A percentile compares a stretch with the other conserved stretches of the same genome.
Conservation (phyloP, 2,888 invertebrate genomes). For the Drosophila acutilabella region DNA sequence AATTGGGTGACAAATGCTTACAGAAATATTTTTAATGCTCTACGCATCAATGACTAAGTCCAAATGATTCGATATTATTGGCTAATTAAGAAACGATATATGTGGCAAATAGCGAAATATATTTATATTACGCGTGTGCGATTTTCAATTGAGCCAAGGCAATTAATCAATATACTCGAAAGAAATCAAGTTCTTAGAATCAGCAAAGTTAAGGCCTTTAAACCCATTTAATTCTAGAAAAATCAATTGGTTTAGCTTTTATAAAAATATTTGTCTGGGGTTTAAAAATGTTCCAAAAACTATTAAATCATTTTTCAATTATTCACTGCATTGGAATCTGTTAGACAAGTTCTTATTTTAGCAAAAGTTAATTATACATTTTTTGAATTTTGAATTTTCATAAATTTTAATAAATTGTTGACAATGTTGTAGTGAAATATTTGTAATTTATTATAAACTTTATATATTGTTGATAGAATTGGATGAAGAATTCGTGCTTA, state of each 20-base stretch:
- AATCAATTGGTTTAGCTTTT: no score
- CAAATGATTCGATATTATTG: slow-evolving; percentile 77
- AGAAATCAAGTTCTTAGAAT: slow-evolving; percentile 1
- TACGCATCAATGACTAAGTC: slow-evolving; percentile 78
- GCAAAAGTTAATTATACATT: neutral
- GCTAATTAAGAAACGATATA: slow-evolving; percentile 69
- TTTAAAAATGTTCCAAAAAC: no score
- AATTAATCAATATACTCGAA: slow-evolving; percentile 62
- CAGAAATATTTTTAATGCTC: slow-evolving; percentile 75
- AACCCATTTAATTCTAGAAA: no score
- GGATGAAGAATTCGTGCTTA: no score
- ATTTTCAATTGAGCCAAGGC: slow-evolving; percentile 72
- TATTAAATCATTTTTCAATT: no score
- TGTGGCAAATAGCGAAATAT: slow-evolving; percentile 28
- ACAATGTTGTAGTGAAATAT: slow-evolving; percentile 1
- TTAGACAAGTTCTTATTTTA: neutral
- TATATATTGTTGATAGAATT: no score
- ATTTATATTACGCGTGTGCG: slow-evolving; percentile 56
- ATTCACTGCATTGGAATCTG: neutral
- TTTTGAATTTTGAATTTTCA: neutral
- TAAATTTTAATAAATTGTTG: neutral
- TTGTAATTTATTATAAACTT: neutral
- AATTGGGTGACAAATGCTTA: slow-evolving; percentile 80
- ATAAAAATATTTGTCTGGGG: no score
- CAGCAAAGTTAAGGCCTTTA: neutral